Percentiles rank a stretch among this genome's conserved stretches.
Evolutionary conservation across 1,140 invertebrate genomes (phyloP).

Genomic region (Triops longicaudatus): DNA sequence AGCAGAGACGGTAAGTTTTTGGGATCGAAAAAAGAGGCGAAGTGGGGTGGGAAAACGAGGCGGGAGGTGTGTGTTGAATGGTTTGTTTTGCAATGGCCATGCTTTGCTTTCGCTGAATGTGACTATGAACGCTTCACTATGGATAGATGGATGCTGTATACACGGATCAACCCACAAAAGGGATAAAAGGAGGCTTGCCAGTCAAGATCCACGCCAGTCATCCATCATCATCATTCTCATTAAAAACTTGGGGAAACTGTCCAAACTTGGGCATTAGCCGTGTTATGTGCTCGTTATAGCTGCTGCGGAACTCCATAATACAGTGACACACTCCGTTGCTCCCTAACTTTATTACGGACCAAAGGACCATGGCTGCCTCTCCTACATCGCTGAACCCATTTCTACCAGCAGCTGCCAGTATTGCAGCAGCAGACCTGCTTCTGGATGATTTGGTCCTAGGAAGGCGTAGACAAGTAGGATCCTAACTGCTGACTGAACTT

Average conservation of each 20-base stretch:
- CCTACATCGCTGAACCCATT: conserved; percentile 3
- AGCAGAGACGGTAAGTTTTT: conserved; percentile 16
- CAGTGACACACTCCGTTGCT: not conserved
- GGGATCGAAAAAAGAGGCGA: conserved; percentile 11
- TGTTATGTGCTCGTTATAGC: not conserved
- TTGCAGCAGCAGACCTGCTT: not conserved
- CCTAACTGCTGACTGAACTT: not conserved
- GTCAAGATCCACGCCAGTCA: conserved; percentile 11
- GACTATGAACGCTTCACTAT: conserved; percentile 19
- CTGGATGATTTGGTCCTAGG: conserved; percentile 7
- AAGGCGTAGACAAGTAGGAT: conserved; percentile 4
- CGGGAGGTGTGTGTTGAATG: conserved; percentile 7
- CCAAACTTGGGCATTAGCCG: not conserved
- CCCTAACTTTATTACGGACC: not conserved
- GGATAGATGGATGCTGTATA: conserved; percentile 18
- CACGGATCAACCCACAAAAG: conserved; percentile 1
- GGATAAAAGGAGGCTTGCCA: conserved; percentile 11
- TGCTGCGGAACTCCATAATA: not conserved
- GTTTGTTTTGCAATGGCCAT: conserved; percentile 20
- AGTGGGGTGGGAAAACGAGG: not conserved
- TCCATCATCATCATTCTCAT: conserved; percentile 12
- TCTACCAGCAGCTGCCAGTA: conserved; percentile 3
- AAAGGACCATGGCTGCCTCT: not conserved
- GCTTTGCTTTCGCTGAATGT: conserved; percentile 24
- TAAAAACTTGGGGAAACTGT: conserved; percentile 9